A percentile compares a stretch with the other conserved stretches of the same genome.
Conservation (phyloP, 2,888 invertebrate genomes). For the Entomobrya multifasciata region DNA sequence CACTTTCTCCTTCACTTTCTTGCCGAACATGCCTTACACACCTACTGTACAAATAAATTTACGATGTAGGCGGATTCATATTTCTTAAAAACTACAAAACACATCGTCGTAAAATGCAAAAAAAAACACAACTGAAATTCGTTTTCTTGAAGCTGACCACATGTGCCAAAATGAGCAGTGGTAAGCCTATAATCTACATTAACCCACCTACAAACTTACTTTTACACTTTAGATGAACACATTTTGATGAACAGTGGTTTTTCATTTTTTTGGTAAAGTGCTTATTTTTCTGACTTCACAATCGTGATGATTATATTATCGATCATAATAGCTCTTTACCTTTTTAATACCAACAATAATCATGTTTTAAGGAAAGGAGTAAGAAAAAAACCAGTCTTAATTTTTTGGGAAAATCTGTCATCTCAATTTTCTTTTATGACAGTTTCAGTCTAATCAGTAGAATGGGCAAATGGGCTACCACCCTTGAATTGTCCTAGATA, state of each 20-base stretch:
- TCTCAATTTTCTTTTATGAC: slow-evolving; percentile 63
- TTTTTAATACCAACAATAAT: slow-evolving; percentile 6
- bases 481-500: slow-evolving; percentile 60
- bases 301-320: background rate
- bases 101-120: background rate
- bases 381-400: slow-evolving; percentile 57
- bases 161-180: background rate
- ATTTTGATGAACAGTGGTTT: background rate
- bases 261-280: background rate
- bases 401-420: slow-evolving; percentile 49
- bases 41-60: no score
- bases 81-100: background rate
- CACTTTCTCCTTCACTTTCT: no score
- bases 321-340: background rate
- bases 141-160: background rate
- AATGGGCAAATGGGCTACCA: slow-evolving; percentile 62
- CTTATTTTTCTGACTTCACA: no score
- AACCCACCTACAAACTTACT: slow-evolving; percentile 50
- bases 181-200: slow-evolving; percentile 42
- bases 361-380: slow-evolving; percentile 42
- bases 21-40: no score
- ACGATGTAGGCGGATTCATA: no score
- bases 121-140: no score
- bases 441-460: slow-evolving; percentile 56
- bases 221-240: no score